Evolutionary conservation across 1,140 invertebrate species (phyloP).

Genomic region (Aphaenogaster rudis): DNA sequence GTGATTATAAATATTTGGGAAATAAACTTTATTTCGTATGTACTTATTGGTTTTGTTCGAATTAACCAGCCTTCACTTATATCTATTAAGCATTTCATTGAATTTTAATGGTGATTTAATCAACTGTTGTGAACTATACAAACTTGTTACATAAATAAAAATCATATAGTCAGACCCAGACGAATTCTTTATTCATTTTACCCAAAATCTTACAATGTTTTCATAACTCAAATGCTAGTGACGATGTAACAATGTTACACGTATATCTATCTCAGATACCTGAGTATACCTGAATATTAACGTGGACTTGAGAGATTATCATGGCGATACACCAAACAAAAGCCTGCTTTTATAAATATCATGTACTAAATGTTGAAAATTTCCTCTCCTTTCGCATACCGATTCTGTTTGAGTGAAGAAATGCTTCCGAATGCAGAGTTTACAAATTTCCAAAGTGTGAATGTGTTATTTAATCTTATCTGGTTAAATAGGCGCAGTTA

Average conservation of each 20-base stretch:
- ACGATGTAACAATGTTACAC: conserved; percentile 32
- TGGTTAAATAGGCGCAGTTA: conserved; percentile 13
- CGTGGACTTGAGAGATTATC: not conserved
- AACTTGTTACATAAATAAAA: conserved; percentile 2
- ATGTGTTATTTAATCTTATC: conserved; percentile 13
- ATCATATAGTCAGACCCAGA: not conserved
- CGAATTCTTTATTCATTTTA: conserved; percentile 54
- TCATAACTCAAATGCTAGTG: conserved; percentile 43
- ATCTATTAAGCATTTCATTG: not conserved
- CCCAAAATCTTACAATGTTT: conserved; percentile 53
- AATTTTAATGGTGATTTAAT: not conserved
- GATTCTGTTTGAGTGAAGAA: not conserved
- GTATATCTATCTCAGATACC: conserved; percentile 23
- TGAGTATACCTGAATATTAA: not conserved
- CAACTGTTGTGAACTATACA: not conserved
- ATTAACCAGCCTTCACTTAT: not conserved
- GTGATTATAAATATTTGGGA: conserved; percentile 70
- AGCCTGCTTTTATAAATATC: conserved; percentile 19
- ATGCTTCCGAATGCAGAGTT: not conserved
- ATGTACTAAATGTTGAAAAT: conserved; percentile 3
- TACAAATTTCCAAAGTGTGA: conserved; percentile 29
- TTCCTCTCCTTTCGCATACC: not conserved
- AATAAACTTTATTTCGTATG: conserved; percentile 78
- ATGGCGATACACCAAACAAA: conserved; percentile 12
- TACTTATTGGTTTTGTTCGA: conserved; percentile 35